Evolutionary conservation across 2,113 vertebrate species (phyloP).

Genomic region (Megaceryle torquata): DNA sequence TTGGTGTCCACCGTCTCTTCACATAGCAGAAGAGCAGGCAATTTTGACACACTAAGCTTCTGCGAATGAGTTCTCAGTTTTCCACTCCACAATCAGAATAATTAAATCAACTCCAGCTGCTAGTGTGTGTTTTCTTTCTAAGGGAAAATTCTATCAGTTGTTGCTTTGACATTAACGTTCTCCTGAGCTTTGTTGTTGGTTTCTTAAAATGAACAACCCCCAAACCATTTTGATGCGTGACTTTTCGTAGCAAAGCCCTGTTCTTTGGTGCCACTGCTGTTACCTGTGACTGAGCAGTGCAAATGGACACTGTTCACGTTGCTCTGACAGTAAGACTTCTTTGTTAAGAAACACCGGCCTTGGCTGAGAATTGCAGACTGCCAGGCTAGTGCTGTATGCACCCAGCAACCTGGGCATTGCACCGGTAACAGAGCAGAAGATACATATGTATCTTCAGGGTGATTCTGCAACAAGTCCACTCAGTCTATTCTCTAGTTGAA

Average conservation of each 20-base stretch:
- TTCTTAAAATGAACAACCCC: neutral
- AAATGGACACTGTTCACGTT: neutral
- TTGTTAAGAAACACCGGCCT: neutral
- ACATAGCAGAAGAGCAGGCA: neutral
- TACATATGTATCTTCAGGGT: neutral
- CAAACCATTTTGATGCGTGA: neutral
- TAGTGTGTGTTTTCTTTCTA: neutral
- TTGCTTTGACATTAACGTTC: neutral
- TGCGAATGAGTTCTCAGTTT: neutral
- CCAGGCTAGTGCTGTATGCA: neutral
- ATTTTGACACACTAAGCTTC: neutral
- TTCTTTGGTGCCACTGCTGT: neutral
- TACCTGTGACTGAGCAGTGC: neutral
- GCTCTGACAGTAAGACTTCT: neutral
- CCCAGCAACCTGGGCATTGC: neutral
- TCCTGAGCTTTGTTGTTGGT: neutral
- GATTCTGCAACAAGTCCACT: neutral
- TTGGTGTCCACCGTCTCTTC: neutral
- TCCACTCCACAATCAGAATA: neutral
- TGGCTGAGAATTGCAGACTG: neutral
- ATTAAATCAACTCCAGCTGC: neutral
- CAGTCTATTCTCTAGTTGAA: neutral
- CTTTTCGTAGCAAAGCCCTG: neutral
- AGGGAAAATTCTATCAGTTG: neutral
- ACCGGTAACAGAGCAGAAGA: neutral